These are phyloP conservation scores for Drosophila erecta DNA, from an alignment of 1,140 invertebrate species.

Conservation along the genomic window DNA sequence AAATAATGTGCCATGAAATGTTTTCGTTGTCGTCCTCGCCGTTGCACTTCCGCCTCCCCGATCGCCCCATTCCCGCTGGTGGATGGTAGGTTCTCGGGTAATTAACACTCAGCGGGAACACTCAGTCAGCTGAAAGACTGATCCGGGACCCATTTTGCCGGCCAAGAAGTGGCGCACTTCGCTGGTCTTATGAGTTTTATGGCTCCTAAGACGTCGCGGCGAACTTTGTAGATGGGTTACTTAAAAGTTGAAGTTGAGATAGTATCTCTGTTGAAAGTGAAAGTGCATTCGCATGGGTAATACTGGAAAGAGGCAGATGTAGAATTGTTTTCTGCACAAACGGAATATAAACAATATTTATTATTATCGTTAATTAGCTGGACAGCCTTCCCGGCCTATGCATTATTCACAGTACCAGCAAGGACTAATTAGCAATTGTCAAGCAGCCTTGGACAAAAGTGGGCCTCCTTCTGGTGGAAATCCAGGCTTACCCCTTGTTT, in stretches of 20 bases:
- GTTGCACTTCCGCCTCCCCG: conserved; percentile 46
- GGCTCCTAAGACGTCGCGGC: conserved; percentile 2
- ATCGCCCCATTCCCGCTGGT: background rate
- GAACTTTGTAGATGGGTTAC: conserved; percentile 2
- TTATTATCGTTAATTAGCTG: too few relatives aligned
- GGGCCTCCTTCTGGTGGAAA: background rate
- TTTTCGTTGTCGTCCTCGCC: conserved; percentile 36
- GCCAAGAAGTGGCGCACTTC: conserved; percentile 16
- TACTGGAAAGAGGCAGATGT: too few relatives aligned
- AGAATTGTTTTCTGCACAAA: background rate
- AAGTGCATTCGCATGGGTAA: too few relatives aligned
- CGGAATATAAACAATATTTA: too few relatives aligned
- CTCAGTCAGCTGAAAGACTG: conserved; percentile 21
- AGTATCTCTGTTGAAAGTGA: too few relatives aligned
- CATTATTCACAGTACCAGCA: too few relatives aligned
- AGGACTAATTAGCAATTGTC: too few relatives aligned
- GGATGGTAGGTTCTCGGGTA: conserved; percentile 45
- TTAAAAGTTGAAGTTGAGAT: too few relatives aligned
- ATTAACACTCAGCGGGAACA: conserved; percentile 66
- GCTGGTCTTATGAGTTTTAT: conserved; percentile 15
- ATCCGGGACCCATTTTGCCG: conserved; percentile 22
- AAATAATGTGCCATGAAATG: conserved; percentile 70
- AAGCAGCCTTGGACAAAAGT: too few relatives aligned
- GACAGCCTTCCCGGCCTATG: too few relatives aligned
- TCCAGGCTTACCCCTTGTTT: conserved; percentile 1